These are phyloP conservation scores for Ephestia elutella DNA, from an alignment of 1,140 invertebrate genomes.

Conservation along the genomic window DNA sequence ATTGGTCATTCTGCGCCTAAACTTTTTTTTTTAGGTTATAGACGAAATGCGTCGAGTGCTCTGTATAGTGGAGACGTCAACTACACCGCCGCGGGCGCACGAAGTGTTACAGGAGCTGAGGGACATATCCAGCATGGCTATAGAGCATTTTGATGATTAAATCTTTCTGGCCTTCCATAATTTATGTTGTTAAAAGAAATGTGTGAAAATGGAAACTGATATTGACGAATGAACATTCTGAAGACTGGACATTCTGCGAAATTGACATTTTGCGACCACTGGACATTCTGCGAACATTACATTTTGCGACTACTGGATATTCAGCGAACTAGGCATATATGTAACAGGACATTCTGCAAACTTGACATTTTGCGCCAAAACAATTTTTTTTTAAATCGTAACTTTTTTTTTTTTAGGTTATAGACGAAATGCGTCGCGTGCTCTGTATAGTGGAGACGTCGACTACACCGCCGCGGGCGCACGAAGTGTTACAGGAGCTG, in stretches of 20 bases:
- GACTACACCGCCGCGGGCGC: conserved; percentile 81
- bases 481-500: conserved; percentile 91
- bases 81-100: conserved; percentile 83
- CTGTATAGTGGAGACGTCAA: conserved; percentile 78
- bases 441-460: conserved; percentile 80
- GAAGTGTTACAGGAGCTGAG: conserved; percentile 91
- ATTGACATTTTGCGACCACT: too few relatives aligned
- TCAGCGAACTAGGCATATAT: too few relatives aligned
- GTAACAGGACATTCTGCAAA: too few relatives aligned
- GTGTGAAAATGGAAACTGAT: too few relatives aligned
- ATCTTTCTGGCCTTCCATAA: conserved; percentile 74
- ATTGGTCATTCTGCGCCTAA: too few relatives aligned
- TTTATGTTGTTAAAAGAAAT: too few relatives aligned
- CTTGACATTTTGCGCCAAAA: too few relatives aligned
- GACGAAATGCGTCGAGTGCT: conserved; percentile 90
- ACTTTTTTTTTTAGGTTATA: conserved; percentile 79
- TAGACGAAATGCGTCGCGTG: conserved; percentile 90
- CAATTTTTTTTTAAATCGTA: neutral
- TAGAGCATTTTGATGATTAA: conserved; percentile 96
- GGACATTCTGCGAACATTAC: too few relatives aligned
- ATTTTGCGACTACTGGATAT: too few relatives aligned
- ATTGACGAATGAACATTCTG: too few relatives aligned
- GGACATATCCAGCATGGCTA: conserved; percentile 96
- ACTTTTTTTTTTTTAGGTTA: conserved; percentile 77
- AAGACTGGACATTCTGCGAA: too few relatives aligned